Percentiles rank a stretch among this genome's conserved stretches.
phyloP scores from a whole-genome alignment of 2,888 invertebrate genomes.

The Sesia apiformis region DNA sequence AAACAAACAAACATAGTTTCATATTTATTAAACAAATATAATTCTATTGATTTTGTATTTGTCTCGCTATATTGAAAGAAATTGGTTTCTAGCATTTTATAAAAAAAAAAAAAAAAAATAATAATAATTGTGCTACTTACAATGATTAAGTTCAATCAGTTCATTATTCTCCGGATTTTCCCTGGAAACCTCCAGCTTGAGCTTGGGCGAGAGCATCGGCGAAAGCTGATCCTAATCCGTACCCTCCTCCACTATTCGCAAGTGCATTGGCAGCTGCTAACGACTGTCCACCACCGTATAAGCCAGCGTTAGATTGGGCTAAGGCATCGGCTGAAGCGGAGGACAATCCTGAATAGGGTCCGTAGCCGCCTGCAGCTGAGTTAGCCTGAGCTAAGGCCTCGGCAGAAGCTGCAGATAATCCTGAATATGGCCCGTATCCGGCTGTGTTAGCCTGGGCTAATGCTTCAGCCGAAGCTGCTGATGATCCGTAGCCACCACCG shows the following conservation, averaged over 20 bases:
- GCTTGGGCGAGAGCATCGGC: slow-evolving; percentile 1
- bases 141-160: too few species aligned
- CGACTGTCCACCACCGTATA: slow-evolving; percentile 8
- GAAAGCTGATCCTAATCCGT: background rate
- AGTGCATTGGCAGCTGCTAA: slow-evolving; percentile 1
- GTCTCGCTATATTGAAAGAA: too few species aligned
- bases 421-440: background rate
- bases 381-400: slow-evolving; percentile 3
- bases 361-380: background rate
- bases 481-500: background rate
- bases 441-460: background rate
- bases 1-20: too few species aligned
- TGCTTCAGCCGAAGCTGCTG: background rate
- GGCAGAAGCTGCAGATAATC: background rate
- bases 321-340: slow-evolving; percentile 2
- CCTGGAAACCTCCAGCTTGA: background rate
- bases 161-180: too few species aligned
- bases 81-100: too few species aligned
- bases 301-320: slow-evolving; percentile 10
- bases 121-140: too few species aligned
- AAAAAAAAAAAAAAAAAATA: too few species aligned
- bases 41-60: too few species aligned
- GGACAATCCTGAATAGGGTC: background rate
- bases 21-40: too few species aligned
- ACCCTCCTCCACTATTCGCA: background rate